Percentiles rank a stretch among this genome's conserved stretches.
phyloP scores from a whole-genome alignment of 2,113 vertebrate genomes.

The Coregonus clupeaformis region DNA sequence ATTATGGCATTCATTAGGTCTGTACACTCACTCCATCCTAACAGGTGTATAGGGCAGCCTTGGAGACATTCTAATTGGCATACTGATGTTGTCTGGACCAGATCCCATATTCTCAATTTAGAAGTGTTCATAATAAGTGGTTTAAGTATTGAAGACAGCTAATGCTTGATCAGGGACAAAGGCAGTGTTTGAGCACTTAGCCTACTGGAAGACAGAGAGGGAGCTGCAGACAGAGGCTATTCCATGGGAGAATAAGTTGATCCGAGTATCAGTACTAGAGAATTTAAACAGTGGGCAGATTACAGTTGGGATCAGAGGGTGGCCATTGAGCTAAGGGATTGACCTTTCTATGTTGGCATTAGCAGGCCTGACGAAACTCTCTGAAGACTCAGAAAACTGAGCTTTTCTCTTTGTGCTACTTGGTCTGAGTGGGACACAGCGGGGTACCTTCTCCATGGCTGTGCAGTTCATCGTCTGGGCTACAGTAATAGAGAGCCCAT shows the following conservation, averaged over 20 bases:
- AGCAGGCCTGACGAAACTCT: neutral
- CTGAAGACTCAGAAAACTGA: neutral
- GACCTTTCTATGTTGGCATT: neutral
- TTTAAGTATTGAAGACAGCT: conserved; percentile 17
- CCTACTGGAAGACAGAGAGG: conserved; percentile 1
- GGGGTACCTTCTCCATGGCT: neutral
- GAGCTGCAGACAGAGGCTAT: neutral
- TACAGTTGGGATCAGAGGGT: neutral
- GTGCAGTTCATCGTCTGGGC: neutral
- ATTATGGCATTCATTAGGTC: neutral
- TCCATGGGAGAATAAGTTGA: neutral
- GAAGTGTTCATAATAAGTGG: too few relatives aligned
- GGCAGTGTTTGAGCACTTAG: neutral
- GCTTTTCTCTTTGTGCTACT: neutral
- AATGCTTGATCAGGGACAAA: conserved; percentile 3
- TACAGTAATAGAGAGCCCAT: conserved; percentile 18
- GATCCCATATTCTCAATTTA: too few relatives aligned
- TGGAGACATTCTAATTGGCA: too few relatives aligned
- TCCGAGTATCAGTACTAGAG: neutral
- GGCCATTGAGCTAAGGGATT: conserved; percentile 6
- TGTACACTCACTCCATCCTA: neutral
- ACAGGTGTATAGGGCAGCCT: neutral
- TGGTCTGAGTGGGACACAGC: neutral
- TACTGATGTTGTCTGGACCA: too few relatives aligned
- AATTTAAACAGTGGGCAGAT: neutral